Evolutionary conservation across 1,140 invertebrate genomes (phyloP).

Genomic region (Calephelis virginiensis): DNA sequence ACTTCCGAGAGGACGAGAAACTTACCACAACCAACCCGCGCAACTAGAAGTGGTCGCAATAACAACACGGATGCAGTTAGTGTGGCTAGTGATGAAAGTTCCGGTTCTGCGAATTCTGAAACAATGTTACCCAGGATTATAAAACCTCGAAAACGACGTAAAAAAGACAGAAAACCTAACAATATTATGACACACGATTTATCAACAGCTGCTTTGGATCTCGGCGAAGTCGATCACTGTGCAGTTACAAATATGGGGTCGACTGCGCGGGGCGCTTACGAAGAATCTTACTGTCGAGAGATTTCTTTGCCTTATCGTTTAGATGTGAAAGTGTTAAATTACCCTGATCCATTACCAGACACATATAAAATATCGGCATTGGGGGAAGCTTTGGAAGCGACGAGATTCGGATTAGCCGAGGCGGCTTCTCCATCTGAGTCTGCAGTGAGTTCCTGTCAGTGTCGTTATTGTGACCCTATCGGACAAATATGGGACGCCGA

Average conservation of each 20-base stretch:
- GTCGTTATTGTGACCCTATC: slow-evolving; percentile 87
- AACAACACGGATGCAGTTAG: slow-evolving; percentile 83
- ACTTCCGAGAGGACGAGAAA: slow-evolving; percentile 56
- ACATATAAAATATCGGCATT: slow-evolving; percentile 63
- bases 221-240: slow-evolving; percentile 58
- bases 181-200: slow-evolving; percentile 68
- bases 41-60: slow-evolving; percentile 56
- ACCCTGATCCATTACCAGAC: slow-evolving; percentile 60
- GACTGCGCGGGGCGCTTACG: slow-evolving; percentile 56
- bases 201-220: slow-evolving; percentile 48
- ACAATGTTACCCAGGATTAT: slow-evolving; percentile 91
- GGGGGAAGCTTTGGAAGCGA: slow-evolving; percentile 74
- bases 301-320: slow-evolving; percentile 64
- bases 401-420: slow-evolving; percentile 59
- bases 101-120: slow-evolving; percentile 84
- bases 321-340: slow-evolving; percentile 65
- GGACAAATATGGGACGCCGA: slow-evolving; percentile 88
- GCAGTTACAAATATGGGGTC: slow-evolving; percentile 54
- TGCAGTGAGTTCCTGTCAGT: slow-evolving; percentile 84
- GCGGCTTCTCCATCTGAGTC: slow-evolving; percentile 68
- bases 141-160: slow-evolving; percentile 91
- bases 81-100: slow-evolving; percentile 88
- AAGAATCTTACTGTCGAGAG: slow-evolving; percentile 66
- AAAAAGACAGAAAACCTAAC: slow-evolving; percentile 90
- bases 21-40: slow-evolving; percentile 59